Evolutionary conservation across 2,888 invertebrate genomes (phyloP).

Genomic region (Pecten maximus): DNA sequence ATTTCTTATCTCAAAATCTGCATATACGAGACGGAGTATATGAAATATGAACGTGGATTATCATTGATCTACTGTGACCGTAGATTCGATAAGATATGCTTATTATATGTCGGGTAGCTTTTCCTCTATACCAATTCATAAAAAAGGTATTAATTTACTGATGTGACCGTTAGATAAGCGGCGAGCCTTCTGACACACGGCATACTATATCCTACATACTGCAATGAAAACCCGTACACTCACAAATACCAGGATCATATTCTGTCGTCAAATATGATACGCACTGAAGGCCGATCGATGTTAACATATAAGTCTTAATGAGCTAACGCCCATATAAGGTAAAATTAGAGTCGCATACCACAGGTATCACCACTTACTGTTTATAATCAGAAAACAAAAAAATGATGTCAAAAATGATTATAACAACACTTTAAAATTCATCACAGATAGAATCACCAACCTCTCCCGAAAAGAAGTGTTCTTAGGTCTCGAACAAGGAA

Average conservation of each 20-base stretch:
- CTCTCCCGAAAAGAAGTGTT: too few species aligned
- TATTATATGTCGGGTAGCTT: slow-evolving; percentile 26
- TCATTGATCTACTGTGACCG: slow-evolving; percentile 12
- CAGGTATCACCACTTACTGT: too few species aligned
- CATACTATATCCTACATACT: slow-evolving; percentile 13
- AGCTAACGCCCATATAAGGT: slow-evolving; percentile 3
- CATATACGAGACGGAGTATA: slow-evolving; percentile 15
- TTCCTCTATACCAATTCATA: slow-evolving; percentile 28
- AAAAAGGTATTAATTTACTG: slow-evolving; percentile 31
- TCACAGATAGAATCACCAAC: too few species aligned
- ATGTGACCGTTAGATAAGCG: slow-evolving; percentile 6
- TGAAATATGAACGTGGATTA: slow-evolving; percentile 35
- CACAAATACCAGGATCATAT: slow-evolving; percentile 19
- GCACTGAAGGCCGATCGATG: slow-evolving; percentile 9
- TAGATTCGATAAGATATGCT: slow-evolving; percentile 29
- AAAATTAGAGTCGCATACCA: not conserved
- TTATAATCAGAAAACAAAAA: too few species aligned
- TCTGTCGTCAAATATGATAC: not conserved
- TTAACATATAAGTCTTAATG: not conserved
- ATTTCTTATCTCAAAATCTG: slow-evolving; percentile 2
- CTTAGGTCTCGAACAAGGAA: too few species aligned
- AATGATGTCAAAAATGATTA: too few species aligned
- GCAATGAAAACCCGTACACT: slow-evolving; percentile 17
- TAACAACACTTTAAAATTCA: too few species aligned
- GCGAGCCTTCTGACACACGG: slow-evolving; percentile 20